A percentile compares a stretch with the other conserved stretches of the same genome.
These are phyloP conservation scores for Mesocentrotus franciscanus DNA, from an alignment of 53 echinoderm and acorn worm species.

Conservation along the genomic window DNA sequence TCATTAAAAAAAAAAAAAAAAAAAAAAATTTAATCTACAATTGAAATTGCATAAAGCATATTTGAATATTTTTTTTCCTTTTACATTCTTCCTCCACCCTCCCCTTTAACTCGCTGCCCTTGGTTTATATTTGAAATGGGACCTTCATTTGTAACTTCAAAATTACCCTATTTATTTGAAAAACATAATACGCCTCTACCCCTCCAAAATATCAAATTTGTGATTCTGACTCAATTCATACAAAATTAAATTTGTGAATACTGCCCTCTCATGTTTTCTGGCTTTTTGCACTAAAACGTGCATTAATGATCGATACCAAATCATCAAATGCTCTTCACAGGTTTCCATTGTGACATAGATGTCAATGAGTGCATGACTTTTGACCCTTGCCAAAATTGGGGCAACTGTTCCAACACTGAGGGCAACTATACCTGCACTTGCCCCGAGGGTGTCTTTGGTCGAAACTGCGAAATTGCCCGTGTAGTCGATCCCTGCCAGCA, in stretches of 20 bases:
- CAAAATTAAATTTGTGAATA: not conserved
- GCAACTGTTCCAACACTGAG: conserved; percentile 72
- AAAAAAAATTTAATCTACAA: not conserved
- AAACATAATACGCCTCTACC: not conserved
- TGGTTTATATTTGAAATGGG: not conserved
- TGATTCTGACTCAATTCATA: not conserved
- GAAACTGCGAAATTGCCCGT: conserved; percentile 77
- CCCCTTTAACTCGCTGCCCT: not conserved
- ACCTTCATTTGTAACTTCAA: not conserved
- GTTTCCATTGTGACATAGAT: conserved; percentile 72
- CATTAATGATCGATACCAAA: not conserved
- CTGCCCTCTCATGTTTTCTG: conserved; percentile 16
- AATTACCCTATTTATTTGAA: not conserved
- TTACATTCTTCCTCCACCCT: not conserved
- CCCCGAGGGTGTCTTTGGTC: conserved; percentile 64
- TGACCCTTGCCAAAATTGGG: conserved; percentile 78
- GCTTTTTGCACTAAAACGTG: not conserved
- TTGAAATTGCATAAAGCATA: not conserved
- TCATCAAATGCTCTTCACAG: not conserved
- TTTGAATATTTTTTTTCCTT: not conserved
- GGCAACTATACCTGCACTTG: conserved; percentile 78
- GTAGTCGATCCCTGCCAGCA: conserved; percentile 76
- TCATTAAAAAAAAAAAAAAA: not conserved
- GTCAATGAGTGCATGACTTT: conserved; percentile 76
- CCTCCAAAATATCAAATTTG: not conserved